Base-by-base conservation (phyloP, 2,113 vertebrate species). In the Lanius collurio region DNA sequence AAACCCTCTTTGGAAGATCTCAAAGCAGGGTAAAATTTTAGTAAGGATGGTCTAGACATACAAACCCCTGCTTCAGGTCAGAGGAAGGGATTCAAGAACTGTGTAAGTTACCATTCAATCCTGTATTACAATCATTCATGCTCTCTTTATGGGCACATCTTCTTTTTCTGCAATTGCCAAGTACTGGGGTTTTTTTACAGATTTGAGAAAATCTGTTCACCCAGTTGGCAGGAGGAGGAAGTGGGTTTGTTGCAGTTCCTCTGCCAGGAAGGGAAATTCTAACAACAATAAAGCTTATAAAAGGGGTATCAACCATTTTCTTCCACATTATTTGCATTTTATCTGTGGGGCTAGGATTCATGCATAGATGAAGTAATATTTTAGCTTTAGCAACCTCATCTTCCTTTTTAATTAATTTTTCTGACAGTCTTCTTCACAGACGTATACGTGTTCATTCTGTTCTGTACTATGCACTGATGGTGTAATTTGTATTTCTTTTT, bases 51-150 rank as follows among this genome's bases (percentile, higher is more conserved):
- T 65, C 35, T 31, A 37, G 30, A 27, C 2, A 8, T 26, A 33
- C 1, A 39, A 39, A 63, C 42, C 9, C 31, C 10, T 60, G 31
- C 55, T 70, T 65, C 37, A 55, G 33, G 69, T 49, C n/a, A 73
- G 22, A 63, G 37, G 31, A 60, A 11, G 10, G 5, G 22, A 15
- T 69, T 71, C n/a, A 39, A 3, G 21, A 35, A 24, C 24, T 18
- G 3, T 28, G 23, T 17, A 24, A 50, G 15, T 67, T 76, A 15
- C 22, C 14, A 31, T 64, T 59, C 57, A 73, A 3, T 37, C 19
- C 7, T 27, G 0, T 22, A 4, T 53, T 75, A 52, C 0, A 0
- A 4, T 49, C 14, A 73, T 44, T 71, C 19, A 8, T 59, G 18
- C 16, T 67, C 13, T 62, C 31, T 83, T 59, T 41, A 18, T 60